These are phyloP conservation scores for Idris sp. DNA, from an alignment of 1,140 invertebrate species.

Conservation along the genomic window DNA sequence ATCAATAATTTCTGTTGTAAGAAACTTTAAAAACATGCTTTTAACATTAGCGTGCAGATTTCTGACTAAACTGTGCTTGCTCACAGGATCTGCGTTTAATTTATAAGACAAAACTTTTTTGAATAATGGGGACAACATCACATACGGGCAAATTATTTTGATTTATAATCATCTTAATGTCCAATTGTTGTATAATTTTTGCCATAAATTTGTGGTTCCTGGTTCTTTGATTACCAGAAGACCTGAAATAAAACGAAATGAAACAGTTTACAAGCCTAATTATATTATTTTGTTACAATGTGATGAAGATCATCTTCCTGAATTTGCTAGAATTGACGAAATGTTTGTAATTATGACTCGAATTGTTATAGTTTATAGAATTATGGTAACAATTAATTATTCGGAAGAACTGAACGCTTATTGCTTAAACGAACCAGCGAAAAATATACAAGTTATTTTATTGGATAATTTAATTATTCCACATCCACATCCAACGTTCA, in stretches of 20 bases:
- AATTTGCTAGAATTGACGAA: constrained; percentile 24
- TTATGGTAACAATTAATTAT: neutral
- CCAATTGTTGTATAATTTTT: constrained; percentile 24
- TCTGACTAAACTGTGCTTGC: constrained; percentile 36
- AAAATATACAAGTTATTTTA: neutral
- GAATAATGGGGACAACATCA: constrained; percentile 45
- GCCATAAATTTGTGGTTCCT: neutral
- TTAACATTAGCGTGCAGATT: constrained; percentile 22
- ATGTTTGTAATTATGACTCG: constrained; percentile 16
- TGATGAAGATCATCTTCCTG: constrained; percentile 7
- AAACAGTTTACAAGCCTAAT: constrained; percentile 5
- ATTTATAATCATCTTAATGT: constrained; percentile 20
- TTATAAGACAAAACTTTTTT: constrained; percentile 33
- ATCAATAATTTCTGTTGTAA: no score
- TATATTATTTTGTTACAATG: constrained; percentile 19
- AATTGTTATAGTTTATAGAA: constrained; percentile 23
- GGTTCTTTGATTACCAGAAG: constrained; percentile 24
- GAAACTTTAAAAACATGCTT: no score
- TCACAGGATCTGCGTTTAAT: constrained; percentile 14
- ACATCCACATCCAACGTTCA: no score
- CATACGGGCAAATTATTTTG: constrained; percentile 30
- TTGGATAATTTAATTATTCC: constrained; percentile 21
- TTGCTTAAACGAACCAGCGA: neutral
- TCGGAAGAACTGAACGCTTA: constrained; percentile 12
- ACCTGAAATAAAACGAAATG: constrained; percentile 28